phyloP scores from a whole-genome alignment of 1,140 invertebrate genomes.

The Mizuhopecten yessoensis region DNA sequence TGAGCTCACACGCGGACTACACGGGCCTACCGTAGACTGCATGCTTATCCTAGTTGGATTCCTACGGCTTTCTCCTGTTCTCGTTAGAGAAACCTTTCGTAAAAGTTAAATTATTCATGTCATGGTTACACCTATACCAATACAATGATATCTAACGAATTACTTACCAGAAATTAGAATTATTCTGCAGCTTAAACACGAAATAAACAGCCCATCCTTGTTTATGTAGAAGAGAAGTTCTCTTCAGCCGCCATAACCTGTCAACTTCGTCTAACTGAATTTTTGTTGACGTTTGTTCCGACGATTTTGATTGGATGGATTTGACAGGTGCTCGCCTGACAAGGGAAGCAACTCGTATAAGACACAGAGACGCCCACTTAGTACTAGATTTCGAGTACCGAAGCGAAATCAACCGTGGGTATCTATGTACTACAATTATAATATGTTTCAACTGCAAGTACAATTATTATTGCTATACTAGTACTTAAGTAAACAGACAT shows the following conservation, averaged over 20 bases:
- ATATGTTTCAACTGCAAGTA: no score
- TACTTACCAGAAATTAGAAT: constrained; percentile 1
- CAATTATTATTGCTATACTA: no score
- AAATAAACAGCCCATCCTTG: constrained; percentile 3
- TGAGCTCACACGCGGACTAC: background rate
- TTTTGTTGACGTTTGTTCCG: constrained; percentile 56
- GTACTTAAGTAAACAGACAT: no score
- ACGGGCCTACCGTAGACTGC: no score
- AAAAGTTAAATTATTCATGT: background rate
- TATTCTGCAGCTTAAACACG: background rate
- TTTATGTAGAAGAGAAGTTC: constrained; percentile 21
- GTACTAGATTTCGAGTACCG: no score
- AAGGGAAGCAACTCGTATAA: constrained; percentile 31
- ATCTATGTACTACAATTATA: no score
- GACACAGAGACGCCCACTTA: background rate
- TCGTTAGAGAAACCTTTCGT: background rate
- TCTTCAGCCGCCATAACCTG: constrained; percentile 55
- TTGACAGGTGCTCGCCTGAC: constrained; percentile 4
- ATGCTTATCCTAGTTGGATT: background rate
- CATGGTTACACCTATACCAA: background rate
- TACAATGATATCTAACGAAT: background rate
- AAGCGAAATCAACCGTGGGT: no score
- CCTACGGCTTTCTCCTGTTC: background rate
- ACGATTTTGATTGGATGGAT: constrained; percentile 50
- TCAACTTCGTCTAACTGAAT: constrained; percentile 50